phyloP scores from a whole-genome alignment of 2,113 vertebrate species.

The Lepidothrix coronata region DNA sequence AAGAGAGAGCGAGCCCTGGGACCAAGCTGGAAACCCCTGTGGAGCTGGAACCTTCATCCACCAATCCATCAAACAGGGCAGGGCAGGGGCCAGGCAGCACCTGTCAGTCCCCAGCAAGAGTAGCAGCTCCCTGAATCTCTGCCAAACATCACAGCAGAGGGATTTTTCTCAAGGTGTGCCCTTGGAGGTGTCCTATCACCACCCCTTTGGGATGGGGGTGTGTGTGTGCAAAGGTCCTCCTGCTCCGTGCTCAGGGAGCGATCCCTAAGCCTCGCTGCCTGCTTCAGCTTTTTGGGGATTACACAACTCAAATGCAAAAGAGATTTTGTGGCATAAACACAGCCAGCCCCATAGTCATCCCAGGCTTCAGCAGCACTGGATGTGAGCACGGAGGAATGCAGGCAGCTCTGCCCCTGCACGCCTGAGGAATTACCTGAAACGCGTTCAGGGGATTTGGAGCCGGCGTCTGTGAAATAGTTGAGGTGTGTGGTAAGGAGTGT shows the following conservation, averaged over 20 bases:
- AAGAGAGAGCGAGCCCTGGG: background rate
- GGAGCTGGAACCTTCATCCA: background rate
- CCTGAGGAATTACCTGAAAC: background rate
- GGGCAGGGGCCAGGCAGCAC: background rate
- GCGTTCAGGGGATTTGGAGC: background rate
- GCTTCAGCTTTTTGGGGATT: background rate
- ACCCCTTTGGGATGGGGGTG: rapidly evolving
- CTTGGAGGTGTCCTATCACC: background rate
- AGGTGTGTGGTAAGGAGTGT: background rate
- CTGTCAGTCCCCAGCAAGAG: background rate
- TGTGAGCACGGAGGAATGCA: background rate
- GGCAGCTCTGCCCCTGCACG: background rate
- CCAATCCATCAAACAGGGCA: constrained; percentile 2
- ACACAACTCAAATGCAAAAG: background rate
- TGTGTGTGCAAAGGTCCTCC: background rate
- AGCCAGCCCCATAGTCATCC: background rate
- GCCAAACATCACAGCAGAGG: background rate
- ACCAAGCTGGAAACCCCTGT: background rate
- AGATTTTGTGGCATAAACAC: background rate
- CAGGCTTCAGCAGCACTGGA: background rate
- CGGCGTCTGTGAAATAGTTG: background rate
- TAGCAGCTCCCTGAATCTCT: background rate
- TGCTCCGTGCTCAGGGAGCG: rapidly evolving
- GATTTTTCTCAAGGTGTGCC: background rate
- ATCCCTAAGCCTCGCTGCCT: background rate